Base-by-base conservation (phyloP, 2,888 invertebrate genomes). In the Cetonia aurata region DNA sequence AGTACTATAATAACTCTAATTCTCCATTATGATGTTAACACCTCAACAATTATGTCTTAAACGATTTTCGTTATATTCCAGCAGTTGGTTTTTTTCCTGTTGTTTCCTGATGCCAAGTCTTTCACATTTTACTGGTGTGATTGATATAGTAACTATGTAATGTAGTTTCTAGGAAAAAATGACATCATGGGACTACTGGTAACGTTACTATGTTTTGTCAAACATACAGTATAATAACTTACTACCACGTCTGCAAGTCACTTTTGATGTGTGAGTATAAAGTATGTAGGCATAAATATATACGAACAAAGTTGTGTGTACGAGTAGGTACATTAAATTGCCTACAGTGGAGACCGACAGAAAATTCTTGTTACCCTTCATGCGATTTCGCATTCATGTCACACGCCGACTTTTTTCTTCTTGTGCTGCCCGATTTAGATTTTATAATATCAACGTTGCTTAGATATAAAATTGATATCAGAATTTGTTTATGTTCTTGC, bases 291-390 rank as follows among this genome's bases (percentile, higher is more conserved):
- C n/a, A 17, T 15, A 19, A 17, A 50, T 19, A 50, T 50, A 50
- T 19, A 10, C n/a, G n/a, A 1, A 48, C 48, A 48, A 8, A 50
- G 9, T 17, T 50, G 19, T 50, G 13, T 15, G 1, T 50, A 15
- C 50, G 25, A 48, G 50, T 66, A n/a, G 33, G 37, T 31, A 62
- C 60, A 62, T 52, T 60, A 52, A 59, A 56, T 69, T 60, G 69
- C 60, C 69, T 60, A 69, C 60, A 59, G 42, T n/a, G 17, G 62
- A 62, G 60, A 42, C 60, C 60, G 50, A 37, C 25, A 19, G 41
- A 55, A 53, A 69, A 59, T 53, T 69, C 60, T 69, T 69, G 60
- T 69, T 60, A 52, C 69, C 69, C 41, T 50, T 69, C 69, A 59
- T 69, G 19, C 59, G 25, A 50, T 69, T 69, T 62, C 62, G 59